These are phyloP conservation scores for Microtus obscurus DNA, from an alignment of 2,797 vertebrate genomes.

Conservation along the genomic window DNA sequence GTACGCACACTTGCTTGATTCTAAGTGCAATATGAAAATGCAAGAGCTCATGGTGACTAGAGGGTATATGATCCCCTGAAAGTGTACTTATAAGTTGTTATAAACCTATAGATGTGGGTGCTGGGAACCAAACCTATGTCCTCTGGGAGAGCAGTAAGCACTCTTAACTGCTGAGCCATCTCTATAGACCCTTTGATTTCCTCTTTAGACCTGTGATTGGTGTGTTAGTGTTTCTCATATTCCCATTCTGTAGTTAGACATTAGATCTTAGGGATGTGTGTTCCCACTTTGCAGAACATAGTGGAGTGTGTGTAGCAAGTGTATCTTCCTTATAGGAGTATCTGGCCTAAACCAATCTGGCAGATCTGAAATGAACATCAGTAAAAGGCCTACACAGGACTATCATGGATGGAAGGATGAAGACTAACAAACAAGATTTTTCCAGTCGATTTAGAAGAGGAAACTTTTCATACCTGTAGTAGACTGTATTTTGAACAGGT, in stretches of 20 bases:
- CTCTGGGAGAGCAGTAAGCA: not conserved
- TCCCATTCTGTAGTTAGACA: constrained; percentile 33
- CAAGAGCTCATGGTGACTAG: not conserved
- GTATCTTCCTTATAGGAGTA: not conserved
- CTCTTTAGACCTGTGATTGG: constrained; percentile 1
- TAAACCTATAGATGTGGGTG: not conserved
- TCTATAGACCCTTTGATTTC: not conserved
- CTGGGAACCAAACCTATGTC: not conserved
- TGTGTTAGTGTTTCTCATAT: not conserved
- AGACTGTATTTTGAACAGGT: not conserved
- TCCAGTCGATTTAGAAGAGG: not conserved
- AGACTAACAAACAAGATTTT: not conserved
- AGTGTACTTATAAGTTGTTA: not conserved
- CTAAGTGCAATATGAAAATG: not conserved
- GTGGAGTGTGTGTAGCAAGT: not conserved
- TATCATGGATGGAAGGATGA: not conserved
- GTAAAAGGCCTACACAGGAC: not conserved
- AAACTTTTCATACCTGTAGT: not conserved
- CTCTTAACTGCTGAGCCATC: not conserved
- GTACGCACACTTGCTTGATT: not conserved
- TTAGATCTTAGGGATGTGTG: not conserved
- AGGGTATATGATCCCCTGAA: not conserved
- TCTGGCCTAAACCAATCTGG: not conserved
- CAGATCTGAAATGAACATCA: not conserved
- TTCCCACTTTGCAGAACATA: not conserved